phyloP scores from a whole-genome alignment of 2,888 invertebrate genomes.

The Geotrupes spiniger region DNA sequence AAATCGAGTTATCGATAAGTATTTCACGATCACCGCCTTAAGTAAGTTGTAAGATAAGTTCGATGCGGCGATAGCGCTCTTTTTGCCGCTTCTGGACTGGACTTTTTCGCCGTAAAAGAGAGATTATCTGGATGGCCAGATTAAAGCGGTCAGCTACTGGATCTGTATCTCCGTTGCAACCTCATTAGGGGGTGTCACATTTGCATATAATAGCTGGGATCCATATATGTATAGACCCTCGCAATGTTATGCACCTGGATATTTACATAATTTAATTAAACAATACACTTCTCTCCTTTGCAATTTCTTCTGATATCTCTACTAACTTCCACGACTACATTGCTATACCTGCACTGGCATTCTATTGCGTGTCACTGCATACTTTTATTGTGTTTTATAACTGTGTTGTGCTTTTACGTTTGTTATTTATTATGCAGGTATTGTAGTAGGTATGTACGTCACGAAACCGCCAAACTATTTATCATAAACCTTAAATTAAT shows the following conservation, averaged over 20 bases:
- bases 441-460: too few relatives aligned
- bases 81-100: constrained; percentile 12
- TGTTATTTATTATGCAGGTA: too few relatives aligned
- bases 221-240: constrained; percentile 28
- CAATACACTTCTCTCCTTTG: constrained; percentile 9
- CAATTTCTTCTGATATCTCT: constrained; percentile 11
- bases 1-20: constrained; percentile 30
- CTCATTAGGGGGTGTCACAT: constrained; percentile 42
- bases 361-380: too few relatives aligned
- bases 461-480: too few relatives aligned
- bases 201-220: constrained; percentile 38
- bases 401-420: too few relatives aligned
- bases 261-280: constrained; percentile 38
- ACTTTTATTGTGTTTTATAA: too few relatives aligned
- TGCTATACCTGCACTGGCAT: too few relatives aligned
- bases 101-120: constrained; percentile 17
- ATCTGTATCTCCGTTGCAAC: constrained; percentile 34
- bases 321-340: neutral
- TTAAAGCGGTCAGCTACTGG: constrained; percentile 30
- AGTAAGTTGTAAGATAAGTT: constrained; percentile 34
- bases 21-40: constrained; percentile 33
- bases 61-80: constrained; percentile 26
- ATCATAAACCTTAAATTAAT: too few relatives aligned
- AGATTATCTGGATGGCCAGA: constrained; percentile 26
- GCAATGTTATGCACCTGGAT: constrained; percentile 26